phyloP scores from a whole-genome alignment of 1,140 invertebrate genomes.

The Stegodyphus mimosarum region DNA sequence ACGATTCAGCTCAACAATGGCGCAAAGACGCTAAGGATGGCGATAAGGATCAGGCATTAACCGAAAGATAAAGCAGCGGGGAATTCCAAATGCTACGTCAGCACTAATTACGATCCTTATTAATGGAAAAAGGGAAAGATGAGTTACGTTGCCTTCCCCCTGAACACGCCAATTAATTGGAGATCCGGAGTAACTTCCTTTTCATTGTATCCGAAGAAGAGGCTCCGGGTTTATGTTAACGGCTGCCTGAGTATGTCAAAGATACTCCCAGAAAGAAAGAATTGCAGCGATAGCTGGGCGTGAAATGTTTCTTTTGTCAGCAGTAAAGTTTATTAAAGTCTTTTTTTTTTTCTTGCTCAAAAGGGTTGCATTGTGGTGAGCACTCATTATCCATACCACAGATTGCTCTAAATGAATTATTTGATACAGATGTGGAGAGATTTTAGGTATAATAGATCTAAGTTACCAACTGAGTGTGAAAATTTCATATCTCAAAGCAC shows the following conservation, averaged over 20 bases:
- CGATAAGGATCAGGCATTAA: conserved; percentile 28
- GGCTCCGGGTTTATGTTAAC: not conserved
- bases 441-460: no score
- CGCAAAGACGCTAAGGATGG: not conserved
- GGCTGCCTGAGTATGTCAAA: not conserved
- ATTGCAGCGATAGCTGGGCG: no score
- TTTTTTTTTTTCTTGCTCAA: no score
- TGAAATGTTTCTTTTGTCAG: no score
- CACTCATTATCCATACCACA: no score
- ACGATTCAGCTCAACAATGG: no score
- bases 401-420: no score
- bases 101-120: conserved; percentile 28
- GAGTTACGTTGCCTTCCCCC: not conserved
- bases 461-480: no score
- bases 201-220: not conserved
- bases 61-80: not conserved
- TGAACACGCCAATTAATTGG: conserved; percentile 15
- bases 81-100: conserved; percentile 19
- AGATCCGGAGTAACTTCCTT: not conserved
- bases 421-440: no score
- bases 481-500: no score
- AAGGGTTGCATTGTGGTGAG: no score
- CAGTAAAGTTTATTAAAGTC: no score
- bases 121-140: conserved; percentile 21
- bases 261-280: not conserved